phyloP scores from a whole-genome alignment of 2,113 vertebrate species.

The Thalassoma bifasciatum region DNA sequence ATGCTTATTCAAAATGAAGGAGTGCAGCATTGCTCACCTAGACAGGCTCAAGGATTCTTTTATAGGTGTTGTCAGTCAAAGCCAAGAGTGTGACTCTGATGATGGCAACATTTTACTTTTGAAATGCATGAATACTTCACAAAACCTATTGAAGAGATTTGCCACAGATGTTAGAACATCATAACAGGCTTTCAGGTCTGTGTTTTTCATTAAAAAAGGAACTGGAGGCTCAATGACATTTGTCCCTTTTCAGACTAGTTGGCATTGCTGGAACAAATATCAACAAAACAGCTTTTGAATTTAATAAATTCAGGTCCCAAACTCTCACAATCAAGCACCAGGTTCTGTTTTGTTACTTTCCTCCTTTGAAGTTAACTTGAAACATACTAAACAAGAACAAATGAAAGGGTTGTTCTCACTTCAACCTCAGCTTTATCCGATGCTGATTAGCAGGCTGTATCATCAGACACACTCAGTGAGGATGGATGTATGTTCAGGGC shows the following conservation, averaged over 20 bases:
- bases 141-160: slow-evolving; percentile 9
- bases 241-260: slow-evolving; percentile 20
- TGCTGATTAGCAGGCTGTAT: slow-evolving; percentile 29
- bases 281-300: slow-evolving; percentile 46
- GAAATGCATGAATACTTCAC: slow-evolving; percentile 25
- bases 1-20: slow-evolving; percentile 12
- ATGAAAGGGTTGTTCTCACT: slow-evolving; percentile 13
- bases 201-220: slow-evolving; percentile 48
- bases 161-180: slow-evolving; percentile 16
- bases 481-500: slow-evolving; percentile 16
- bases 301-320: slow-evolving; percentile 36
- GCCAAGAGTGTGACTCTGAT: background rate
- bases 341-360: slow-evolving; percentile 17
- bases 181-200: slow-evolving; percentile 19
- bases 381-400: slow-evolving; percentile 29
- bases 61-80: slow-evolving; percentile 8
- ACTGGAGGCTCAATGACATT: slow-evolving; percentile 27
- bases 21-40: background rate
- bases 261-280: slow-evolving; percentile 32
- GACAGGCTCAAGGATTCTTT: background rate
- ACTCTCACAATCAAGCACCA: slow-evolving; percentile 19
- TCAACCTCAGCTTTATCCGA: slow-evolving; percentile 10
- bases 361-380: slow-evolving; percentile 10
- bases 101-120: slow-evolving; percentile 2
- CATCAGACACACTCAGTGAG: slow-evolving; percentile 10